A percentile compares a stretch with the other conserved stretches of the same genome.
These are phyloP conservation scores for Graptemys geographica DNA, from an alignment of 2,797 vertebrate genomes.

Conservation along the genomic window DNA sequence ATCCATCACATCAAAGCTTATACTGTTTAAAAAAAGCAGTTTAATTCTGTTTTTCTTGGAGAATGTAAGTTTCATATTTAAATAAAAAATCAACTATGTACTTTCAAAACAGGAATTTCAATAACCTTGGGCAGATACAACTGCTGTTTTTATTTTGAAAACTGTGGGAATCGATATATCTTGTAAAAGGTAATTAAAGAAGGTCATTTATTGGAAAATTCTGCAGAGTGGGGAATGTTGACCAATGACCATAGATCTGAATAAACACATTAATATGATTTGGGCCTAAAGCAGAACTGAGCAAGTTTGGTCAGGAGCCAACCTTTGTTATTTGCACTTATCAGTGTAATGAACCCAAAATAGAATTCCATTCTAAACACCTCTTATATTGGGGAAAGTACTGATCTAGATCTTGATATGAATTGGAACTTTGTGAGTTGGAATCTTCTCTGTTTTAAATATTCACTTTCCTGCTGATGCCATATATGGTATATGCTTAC, in stretches of 20 bases:
- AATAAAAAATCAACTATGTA: slow-evolving; percentile 41
- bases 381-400: not conserved
- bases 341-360: not conserved
- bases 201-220: slow-evolving; percentile 22
- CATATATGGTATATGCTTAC: not conserved
- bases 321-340: not conserved
- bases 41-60: slow-evolving; percentile 75
- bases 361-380: not conserved
- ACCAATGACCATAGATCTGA: not conserved
- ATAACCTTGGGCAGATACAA: slow-evolving; percentile 64
- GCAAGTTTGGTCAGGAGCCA: not conserved
- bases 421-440: not conserved
- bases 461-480: not conserved
- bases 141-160: slow-evolving; percentile 60
- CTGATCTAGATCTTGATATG: not conserved
- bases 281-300: fast-evolving
- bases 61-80: slow-evolving; percentile 55
- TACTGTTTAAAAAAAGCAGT: slow-evolving; percentile 3
- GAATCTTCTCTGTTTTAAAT: not conserved
- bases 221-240: slow-evolving; percentile 32
- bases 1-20: slow-evolving; percentile 78
- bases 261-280: slow-evolving; percentile 16
- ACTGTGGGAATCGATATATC: slow-evolving; percentile 22
- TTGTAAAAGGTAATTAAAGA: slow-evolving; percentile 31
- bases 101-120: slow-evolving; percentile 66